Percentiles rank a stretch among this genome's conserved stretches.
Conservation (phyloP, 2,797 vertebrate genomes). For the Poecilia picta region DNA sequence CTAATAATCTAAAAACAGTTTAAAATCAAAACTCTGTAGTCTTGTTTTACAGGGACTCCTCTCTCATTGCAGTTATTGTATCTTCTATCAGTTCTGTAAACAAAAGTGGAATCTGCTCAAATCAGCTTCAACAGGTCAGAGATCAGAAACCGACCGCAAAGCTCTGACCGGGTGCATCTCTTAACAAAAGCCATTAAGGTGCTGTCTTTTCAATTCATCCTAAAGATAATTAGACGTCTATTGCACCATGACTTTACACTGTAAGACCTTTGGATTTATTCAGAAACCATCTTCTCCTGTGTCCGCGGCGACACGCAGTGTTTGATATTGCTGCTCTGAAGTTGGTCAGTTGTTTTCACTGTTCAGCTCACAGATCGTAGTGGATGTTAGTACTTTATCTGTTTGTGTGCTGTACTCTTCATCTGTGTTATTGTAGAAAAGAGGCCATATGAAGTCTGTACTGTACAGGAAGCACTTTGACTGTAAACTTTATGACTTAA, state of each 20-base stretch:
- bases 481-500: constrained; percentile 64
- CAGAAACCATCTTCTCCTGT: constrained; percentile 27
- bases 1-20: neutral
- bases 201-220: constrained; percentile 21
- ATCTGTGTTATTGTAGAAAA: constrained; percentile 43
- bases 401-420: constrained; percentile 39
- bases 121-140: neutral
- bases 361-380: constrained; percentile 56
- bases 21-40: neutral
- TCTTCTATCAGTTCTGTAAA: neutral
- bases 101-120: neutral
- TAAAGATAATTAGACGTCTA: constrained; percentile 33
- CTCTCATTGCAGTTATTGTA: neutral
- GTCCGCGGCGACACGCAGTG: constrained; percentile 38
- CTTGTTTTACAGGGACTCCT: neutral
- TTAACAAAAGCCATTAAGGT: constrained; percentile 61
- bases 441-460: constrained; percentile 77
- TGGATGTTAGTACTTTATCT: constrained; percentile 49
- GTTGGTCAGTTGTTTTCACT: constrained; percentile 47
- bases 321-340: constrained; percentile 64
- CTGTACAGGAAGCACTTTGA: constrained; percentile 80
- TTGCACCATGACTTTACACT: constrained; percentile 23
- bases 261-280: constrained; percentile 3
- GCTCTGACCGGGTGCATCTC: neutral
- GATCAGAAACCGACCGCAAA: neutral